Base-by-base conservation (phyloP, 2,888 invertebrate species). In the Drosophila vallismaia region DNA sequence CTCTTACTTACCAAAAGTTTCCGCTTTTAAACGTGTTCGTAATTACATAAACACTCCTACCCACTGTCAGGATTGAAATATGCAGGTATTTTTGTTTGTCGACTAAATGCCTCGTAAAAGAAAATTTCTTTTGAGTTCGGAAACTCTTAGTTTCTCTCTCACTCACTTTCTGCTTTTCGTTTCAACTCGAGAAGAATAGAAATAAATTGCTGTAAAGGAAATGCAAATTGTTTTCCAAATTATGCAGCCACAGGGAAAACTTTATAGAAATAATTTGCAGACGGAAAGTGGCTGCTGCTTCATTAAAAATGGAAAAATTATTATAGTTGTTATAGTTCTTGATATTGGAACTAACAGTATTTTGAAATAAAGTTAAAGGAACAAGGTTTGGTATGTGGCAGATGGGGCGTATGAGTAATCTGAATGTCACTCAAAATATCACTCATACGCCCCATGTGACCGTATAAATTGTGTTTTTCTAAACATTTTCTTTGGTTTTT, bases 41-140 rank as follows among this genome's bases (percentile, higher is more conserved):
- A 77, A 84, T 84, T 84, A 67, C 59, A 81, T 77, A 74, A 71
- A 59, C 55, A 50, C 49, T 36, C 49, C 46, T 69, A 7, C 70
- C 48, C 40, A 46, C 19, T 29, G 38, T 10, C 12, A 14, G 68
- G n/a, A 48, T 48, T 36, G 64, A 46, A 63, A 63, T 50, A 63
- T 63, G 50, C 51, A 63, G 45, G 70, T 68, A 64, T 64, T 53
- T 69, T 69, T 69, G 70, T 66, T 66, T 56, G 31, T 45, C 68
- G 68, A 67, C 63, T 44, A 63, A 63, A 67, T 67, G 60, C 64
- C 64, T 63, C 40, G 64, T 62, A 48, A n/a, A 40, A 42, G 40
- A 40, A 62, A 48, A 26, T 62, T 62, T 33, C 31, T 31, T 48
- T 8, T 8, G 64, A 62, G 60, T 63, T 40, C 64, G 60, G 64